Base-by-base conservation (phyloP, 1,140 invertebrate genomes). In the Pentalonia nigronervosa region DNA sequence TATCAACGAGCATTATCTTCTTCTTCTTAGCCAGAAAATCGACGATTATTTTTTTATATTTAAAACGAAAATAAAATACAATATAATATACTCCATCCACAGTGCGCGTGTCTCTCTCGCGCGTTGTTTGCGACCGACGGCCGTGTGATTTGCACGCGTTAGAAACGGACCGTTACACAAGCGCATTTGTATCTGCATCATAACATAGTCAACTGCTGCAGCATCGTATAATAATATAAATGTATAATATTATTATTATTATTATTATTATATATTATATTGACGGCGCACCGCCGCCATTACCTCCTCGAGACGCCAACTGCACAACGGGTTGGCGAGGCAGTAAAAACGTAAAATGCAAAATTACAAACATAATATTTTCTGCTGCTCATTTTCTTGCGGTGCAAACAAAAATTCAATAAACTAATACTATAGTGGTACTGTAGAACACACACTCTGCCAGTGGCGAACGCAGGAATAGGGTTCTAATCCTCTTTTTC, bases 151-250 rank as follows among this genome's bases (percentile, higher is more conserved):
- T 84, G 83, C 83, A n/a, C 60, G 83, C 83, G 41, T 84, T 84
- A 84, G 83, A 47, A 86, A 86, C 84, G 84, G 84, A 86, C 84
- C 84, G 84, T 86, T 86, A 86, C 84, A 47, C 84, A 86, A 25
- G 14, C 36, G 36, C 36, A 36, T 23, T 84, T 45, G 45, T 23
- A 84, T 84, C 23, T 11, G 23, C 41, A 41, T 41, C 41, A 45
- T 83, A 36, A 36, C 34, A 83, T 83, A n/a, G 60, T 67, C 30
- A 17, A 76, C 60, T 76, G 60, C 60, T 17, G 60, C 0, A 76
- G n/a, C 23, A 76, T 76, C n/a, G 60, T n/a, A 76, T n/a, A n/a
- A 53, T n/a, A 76, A 76, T 76, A 53, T 50, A 17, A 67, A 81
- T 81, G 36, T 83, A 34, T 41, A 41, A 4, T 41, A 41, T 41